These are phyloP conservation scores for Manduca sexta DNA, from an alignment of 1,140 invertebrate genomes.

Conservation along the genomic window DNA sequence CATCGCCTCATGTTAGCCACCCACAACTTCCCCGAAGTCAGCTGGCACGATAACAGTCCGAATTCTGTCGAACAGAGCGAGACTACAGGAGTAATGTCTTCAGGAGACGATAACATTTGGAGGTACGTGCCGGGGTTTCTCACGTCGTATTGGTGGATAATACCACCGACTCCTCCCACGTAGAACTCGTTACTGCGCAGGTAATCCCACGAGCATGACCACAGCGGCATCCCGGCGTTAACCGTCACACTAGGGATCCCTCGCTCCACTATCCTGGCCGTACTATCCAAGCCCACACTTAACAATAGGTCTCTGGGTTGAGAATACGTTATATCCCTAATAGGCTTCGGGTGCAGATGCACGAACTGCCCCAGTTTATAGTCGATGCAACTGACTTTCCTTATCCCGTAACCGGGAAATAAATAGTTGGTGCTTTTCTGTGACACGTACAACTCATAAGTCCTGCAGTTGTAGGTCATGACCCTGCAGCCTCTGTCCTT, in stretches of 20 bases:
- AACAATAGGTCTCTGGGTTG: constrained; percentile 80
- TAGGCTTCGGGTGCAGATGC: constrained; percentile 79
- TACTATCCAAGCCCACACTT: constrained; percentile 85
- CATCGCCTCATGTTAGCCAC: constrained; percentile 65
- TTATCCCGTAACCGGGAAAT: constrained; percentile 85
- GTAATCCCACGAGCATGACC: constrained; percentile 89
- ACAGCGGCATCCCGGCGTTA: constrained; percentile 76
- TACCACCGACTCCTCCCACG: constrained; percentile 80
- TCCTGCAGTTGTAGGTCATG: constrained; percentile 77
- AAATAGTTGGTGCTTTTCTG: constrained; percentile 80
- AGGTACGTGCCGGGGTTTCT: constrained; percentile 73
- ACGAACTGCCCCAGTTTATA: constrained; percentile 76
- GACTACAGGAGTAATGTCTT: constrained; percentile 74
- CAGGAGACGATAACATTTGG: constrained; percentile 20
- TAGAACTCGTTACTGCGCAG: constrained; percentile 81
- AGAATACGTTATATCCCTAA: constrained; percentile 87
- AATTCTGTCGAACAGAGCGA: constrained; percentile 74
- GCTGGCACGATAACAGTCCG: constrained; percentile 85
- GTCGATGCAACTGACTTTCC: constrained; percentile 80
- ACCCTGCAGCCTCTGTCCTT: constrained; percentile 85
- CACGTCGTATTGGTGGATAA: constrained; percentile 82
- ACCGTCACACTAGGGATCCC: constrained; percentile 66
- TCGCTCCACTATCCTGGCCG: constrained; percentile 82
- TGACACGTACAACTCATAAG: constrained; percentile 79
- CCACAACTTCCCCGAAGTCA: constrained; percentile 83